Evolutionary conservation across 2,797 vertebrate species (phyloP).

Genomic region (Ctenosaura bakeri): DNA sequence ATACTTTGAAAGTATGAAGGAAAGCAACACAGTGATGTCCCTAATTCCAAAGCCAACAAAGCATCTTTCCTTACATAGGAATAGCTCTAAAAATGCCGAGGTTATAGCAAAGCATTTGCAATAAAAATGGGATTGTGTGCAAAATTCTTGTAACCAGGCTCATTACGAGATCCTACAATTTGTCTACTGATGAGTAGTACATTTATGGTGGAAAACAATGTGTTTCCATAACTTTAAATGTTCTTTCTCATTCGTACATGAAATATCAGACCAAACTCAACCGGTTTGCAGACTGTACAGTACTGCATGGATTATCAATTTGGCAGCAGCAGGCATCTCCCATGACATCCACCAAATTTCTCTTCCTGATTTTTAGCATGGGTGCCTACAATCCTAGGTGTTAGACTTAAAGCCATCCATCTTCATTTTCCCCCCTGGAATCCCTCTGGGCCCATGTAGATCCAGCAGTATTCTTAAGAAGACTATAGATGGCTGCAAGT

Average conservation of each 20-base stretch:
- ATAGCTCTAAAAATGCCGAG: no score
- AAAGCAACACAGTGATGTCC: background rate
- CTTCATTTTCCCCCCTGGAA: background rate
- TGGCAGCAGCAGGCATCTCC: background rate
- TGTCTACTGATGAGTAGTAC: background rate
- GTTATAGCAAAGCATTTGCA: constrained; percentile 4
- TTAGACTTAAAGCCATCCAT: background rate
- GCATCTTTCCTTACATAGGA: background rate
- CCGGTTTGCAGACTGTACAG: background rate
- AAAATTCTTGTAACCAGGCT: constrained; percentile 58
- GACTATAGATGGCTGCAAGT: background rate
- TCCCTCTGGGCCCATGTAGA: no score
- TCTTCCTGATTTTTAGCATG: background rate
- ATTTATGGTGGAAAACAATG: background rate
- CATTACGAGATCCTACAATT: constrained; percentile 40
- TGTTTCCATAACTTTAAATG: background rate
- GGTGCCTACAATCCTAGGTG: background rate
- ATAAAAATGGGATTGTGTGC: constrained; percentile 52
- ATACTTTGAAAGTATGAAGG: background rate
- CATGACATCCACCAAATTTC: background rate
- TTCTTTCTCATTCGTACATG: background rate
- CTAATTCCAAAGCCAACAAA: background rate
- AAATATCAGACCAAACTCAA: background rate
- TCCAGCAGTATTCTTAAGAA: background rate
- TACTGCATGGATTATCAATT: background rate